These are phyloP conservation scores for Sebastiscus albofasciatus DNA, from an alignment of 2,797 vertebrate genomes.

Conservation along the genomic window DNA sequence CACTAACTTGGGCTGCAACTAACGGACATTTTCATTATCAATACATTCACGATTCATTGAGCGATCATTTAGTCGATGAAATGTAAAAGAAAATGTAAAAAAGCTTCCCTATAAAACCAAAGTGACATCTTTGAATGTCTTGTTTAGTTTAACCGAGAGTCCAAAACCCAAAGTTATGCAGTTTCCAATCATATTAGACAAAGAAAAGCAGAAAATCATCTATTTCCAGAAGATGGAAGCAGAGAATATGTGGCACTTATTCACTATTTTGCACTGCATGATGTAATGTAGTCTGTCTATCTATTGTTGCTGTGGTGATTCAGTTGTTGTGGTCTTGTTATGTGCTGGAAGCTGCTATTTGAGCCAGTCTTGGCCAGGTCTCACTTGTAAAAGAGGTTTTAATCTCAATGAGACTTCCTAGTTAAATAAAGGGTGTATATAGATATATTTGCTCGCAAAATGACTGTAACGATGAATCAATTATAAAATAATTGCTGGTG, in stretches of 20 bases:
- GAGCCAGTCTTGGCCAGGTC: too few species aligned
- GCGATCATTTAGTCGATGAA: neutral
- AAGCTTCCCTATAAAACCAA: neutral
- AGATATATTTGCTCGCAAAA: neutral
- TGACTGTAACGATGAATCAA: neutral
- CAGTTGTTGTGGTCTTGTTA: too few species aligned
- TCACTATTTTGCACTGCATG: neutral
- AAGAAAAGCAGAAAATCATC: neutral
- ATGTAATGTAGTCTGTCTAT: neutral
- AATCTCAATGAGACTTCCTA: too few species aligned
- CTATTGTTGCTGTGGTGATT: too few species aligned
- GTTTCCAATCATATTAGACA: neutral
- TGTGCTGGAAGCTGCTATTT: too few species aligned
- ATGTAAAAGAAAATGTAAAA: accelerated
- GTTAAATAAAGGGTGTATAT: too few species aligned
- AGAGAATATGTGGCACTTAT: neutral
- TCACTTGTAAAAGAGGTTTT: too few species aligned
- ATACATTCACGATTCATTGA: neutral
- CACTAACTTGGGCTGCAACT: neutral
- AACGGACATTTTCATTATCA: neutral
- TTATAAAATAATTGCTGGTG: neutral
- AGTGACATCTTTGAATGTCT: neutral
- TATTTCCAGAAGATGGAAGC: too few species aligned
- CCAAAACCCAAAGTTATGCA: neutral
- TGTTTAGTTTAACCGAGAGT: neutral